Percentiles rank a stretch among this genome's conserved stretches.
Conservation (phyloP, 2,113 vertebrate species). For the Mionectes macconnelli region DNA sequence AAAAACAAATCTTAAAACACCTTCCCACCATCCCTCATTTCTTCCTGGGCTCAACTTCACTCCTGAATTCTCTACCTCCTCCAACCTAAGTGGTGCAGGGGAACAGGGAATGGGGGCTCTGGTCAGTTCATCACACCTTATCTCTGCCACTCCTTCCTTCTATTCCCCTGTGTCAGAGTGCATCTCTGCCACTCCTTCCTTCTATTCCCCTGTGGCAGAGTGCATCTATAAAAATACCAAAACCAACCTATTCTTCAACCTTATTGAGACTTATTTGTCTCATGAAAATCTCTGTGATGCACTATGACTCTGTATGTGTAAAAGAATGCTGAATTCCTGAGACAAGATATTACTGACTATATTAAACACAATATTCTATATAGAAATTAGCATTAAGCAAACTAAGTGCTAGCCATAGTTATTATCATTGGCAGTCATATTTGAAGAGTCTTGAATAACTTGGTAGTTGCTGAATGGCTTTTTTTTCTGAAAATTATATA, state of each 20-base stretch:
- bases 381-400: neutral
- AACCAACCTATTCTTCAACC: neutral
- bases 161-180: neutral
- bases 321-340: neutral
- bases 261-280: neutral
- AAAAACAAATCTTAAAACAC: neutral
- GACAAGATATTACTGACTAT: neutral
- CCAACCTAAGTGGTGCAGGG: neutral
- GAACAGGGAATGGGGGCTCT: neutral
- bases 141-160: neutral
- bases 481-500: neutral
- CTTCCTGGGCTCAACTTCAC: neutral
- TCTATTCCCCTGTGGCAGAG: neutral
- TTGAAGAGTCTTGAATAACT: neutral
- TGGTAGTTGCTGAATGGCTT: neutral
- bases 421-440: neutral
- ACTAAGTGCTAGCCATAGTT: neutral
- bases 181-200: neutral
- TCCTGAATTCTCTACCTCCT: neutral
- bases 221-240: neutral
- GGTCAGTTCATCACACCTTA: neutral
- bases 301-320: neutral
- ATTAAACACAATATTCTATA: neutral
- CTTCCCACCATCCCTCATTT: neutral
- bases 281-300: neutral